Evolutionary conservation across 2,888 invertebrate species (phyloP), one percentile per base, ranked within the genome.

Genomic region (Campoplex capitator): DNA sequence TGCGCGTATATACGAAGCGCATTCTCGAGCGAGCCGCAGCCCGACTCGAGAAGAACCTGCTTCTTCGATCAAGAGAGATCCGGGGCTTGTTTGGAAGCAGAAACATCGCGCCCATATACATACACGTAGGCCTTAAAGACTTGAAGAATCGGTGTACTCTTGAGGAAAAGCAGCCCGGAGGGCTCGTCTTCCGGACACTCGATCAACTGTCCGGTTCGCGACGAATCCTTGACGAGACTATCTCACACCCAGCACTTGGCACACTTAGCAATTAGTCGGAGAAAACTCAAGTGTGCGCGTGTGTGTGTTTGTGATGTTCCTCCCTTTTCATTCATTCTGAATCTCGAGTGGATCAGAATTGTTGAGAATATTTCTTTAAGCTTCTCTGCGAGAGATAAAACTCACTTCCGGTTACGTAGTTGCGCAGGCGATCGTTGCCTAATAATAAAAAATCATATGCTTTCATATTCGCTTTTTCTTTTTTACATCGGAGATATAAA

Each of bases 31-130:
- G 51, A 68, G 58, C 71, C 56, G 32, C 23, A 23, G 23, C 23
- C 23, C 23, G 23, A 0, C 23, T 23, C 16, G 74, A 38, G 74
- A 73, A 85, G 70, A 51, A 74, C 58, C 71, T 84, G 82, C 74
- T 67, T 48, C 42, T 70, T 68, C 68, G 76, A 58, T 23, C 67
- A 35, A 81, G 62, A 81, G 62, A 77, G 81, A 77, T 71, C 84
- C 74, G 79, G 75, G 45, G 45, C 62, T 74, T 42, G 8, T 38
- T 48, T 79, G 62, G 75, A 51, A 54, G 62, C 54, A 68, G 65
- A 71, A 62, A 32, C 62, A 62, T 38, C 38, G 32, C 68, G 35
- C 28, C 56, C 54, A 16, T 51, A 38, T 23, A 23, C 48, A 48
- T 48, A 42, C 28, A 16, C 7, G 42, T 11, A 62, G 32, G 18